Conservation (phyloP, 2,113 vertebrate species). For the Paralichthys olivaceus region DNA sequence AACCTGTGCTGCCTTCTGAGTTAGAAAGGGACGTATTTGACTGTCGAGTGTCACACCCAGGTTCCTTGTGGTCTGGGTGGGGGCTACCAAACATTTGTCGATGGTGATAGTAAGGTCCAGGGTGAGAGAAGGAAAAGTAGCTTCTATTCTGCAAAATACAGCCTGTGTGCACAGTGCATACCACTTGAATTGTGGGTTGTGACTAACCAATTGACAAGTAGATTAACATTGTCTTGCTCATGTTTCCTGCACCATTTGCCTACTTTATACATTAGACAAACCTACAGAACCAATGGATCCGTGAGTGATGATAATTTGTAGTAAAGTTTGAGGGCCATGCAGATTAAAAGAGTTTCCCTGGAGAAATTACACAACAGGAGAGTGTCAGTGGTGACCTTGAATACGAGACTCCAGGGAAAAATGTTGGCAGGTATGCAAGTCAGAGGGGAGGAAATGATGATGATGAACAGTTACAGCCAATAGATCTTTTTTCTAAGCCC, state of each 20-base stretch:
- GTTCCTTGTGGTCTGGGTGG: too few species aligned
- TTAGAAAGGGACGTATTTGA: too few species aligned
- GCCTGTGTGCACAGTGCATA: too few species aligned
- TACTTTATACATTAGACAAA: not conserved
- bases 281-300: not conserved
- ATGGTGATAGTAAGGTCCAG: too few species aligned
- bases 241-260: not conserved
- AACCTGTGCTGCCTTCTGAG: too few species aligned
- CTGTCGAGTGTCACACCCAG: too few species aligned
- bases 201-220: not conserved
- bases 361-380: not conserved
- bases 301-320: not conserved
- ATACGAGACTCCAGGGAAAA: not conserved
- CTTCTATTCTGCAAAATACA: too few species aligned
- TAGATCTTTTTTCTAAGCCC: constrained; percentile 22
- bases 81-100: too few species aligned
- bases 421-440: not conserved
- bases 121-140: too few species aligned
- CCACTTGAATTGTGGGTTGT: not conserved
- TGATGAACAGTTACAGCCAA: constrained; percentile 49
- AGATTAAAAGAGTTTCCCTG: not conserved
- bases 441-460: not conserved
- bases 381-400: not conserved
- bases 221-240: not conserved
- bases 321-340: not conserved